Conservation (phyloP, 2,888 invertebrate species). For the Chironomus tentans region DNA sequence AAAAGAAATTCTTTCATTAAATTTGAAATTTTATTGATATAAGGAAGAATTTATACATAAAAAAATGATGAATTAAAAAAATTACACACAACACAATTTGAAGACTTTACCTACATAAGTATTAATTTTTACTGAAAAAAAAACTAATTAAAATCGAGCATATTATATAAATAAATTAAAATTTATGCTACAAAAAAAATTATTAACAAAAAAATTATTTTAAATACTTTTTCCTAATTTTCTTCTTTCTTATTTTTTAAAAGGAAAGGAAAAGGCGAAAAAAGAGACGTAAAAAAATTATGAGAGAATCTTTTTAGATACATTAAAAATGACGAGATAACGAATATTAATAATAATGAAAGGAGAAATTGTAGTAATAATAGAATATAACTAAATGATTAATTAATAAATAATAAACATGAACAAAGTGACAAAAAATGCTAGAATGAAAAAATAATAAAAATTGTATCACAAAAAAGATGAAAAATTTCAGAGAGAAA, state of each 20-base stretch:
- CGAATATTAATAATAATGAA: not conserved
- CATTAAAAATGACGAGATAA: conserved; percentile 12
- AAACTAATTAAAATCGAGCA: conserved; percentile 4
- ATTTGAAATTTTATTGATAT: no score
- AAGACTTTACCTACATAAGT: conserved; percentile 27
- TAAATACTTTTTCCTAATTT: not conserved
- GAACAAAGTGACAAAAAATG: conserved; percentile 14
- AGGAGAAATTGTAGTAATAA: conserved; percentile 9
- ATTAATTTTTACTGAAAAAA: conserved; percentile 23
- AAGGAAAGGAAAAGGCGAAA: not conserved
- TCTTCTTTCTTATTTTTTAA: not conserved
- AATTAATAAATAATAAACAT: conserved; percentile 12
- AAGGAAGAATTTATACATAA: not conserved
- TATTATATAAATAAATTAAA: not conserved
- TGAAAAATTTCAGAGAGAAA: not conserved
- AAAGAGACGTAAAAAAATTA: not conserved
- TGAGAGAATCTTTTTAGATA: conserved; percentile 1
- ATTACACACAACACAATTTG: conserved; percentile 16
- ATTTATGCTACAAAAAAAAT: not conserved
- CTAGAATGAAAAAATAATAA: conserved; percentile 5
- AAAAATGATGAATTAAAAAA: no score
- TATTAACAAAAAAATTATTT: not conserved
- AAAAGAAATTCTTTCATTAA: no score
- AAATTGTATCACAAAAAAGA: conserved; percentile 23
- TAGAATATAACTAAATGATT: conserved; percentile 24